Conservation (phyloP, 92 coral and sea anemone genomes). For the Nematostella vectensis region DNA sequence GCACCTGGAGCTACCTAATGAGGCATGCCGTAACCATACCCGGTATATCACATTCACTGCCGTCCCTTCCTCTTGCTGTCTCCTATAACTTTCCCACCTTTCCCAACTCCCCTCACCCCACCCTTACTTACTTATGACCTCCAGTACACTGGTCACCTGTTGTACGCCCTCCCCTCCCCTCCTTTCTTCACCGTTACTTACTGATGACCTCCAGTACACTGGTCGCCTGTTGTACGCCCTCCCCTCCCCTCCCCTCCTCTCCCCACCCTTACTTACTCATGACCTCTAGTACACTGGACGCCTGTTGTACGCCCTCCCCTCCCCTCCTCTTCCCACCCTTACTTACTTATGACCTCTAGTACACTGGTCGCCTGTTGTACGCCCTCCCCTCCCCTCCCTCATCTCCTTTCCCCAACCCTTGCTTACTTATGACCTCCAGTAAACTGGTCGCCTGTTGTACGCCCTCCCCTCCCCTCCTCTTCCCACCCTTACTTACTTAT, state of each 20-base stretch:
- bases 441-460: neutral
- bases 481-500: constrained; percentile 34
- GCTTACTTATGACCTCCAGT: neutral
- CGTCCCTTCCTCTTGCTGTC: too few species aligned
- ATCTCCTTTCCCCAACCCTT: neutral
- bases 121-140: too few species aligned
- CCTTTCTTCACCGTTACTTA: neutral
- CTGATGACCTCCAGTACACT: neutral
- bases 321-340: neutral
- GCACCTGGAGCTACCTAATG: too few species aligned
- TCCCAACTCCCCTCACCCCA: too few species aligned
- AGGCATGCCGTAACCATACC: too few species aligned
- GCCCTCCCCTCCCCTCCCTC: neutral
- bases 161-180: neutral
- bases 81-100: too few species aligned
- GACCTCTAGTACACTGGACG: too few species aligned
- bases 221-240: neutral
- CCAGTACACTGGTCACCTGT: too few species aligned
- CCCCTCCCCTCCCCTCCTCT: too few species aligned
- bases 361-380: neutral
- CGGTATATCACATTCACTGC: too few species aligned
- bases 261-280: too few species aligned
- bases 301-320: too few species aligned
- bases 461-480: constrained; percentile 1
- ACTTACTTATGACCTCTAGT: neutral